A percentile compares a stretch with the other conserved stretches of the same genome.
Evolutionary conservation across 2,113 vertebrate species (phyloP).

Genomic region (Burhinus bistriatus): DNA sequence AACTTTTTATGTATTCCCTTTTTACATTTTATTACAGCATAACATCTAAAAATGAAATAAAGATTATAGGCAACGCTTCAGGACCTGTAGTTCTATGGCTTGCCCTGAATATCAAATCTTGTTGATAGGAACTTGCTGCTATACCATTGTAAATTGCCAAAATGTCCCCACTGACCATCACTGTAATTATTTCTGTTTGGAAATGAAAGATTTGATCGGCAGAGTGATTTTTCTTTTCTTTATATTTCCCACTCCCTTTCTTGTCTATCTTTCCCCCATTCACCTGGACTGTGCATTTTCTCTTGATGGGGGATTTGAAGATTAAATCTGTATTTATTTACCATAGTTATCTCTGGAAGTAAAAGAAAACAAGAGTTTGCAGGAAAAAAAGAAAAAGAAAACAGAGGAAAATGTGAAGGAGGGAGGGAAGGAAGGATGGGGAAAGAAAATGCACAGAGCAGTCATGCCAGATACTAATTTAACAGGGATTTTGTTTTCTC

Average conservation of each 20-base stretch:
- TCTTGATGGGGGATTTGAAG: slow-evolving; percentile 57
- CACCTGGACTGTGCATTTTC: slow-evolving; percentile 36
- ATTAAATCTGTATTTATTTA: slow-evolving; percentile 76
- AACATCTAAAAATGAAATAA: slow-evolving; percentile 83
- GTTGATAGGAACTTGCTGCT: slow-evolving; percentile 67
- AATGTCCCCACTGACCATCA: slow-evolving; percentile 72
- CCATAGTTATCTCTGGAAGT: slow-evolving; percentile 54
- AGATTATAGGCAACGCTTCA: slow-evolving; percentile 78
- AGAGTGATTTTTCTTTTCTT: slow-evolving; percentile 54
- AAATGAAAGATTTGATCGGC: slow-evolving; percentile 72
- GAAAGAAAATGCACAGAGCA: not conserved
- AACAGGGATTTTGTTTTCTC: not conserved
- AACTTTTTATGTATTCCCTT: slow-evolving; percentile 81
- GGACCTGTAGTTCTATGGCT: slow-evolving; percentile 69
- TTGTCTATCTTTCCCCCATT: slow-evolving; percentile 53
- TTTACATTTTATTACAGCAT: slow-evolving; percentile 81
- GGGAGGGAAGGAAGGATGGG: not conserved
- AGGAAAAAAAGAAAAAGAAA: rapidly evolving
- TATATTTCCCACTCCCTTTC: slow-evolving; percentile 37
- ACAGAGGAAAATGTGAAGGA: not conserved
- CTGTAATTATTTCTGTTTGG: slow-evolving; percentile 76
- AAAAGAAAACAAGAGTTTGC: slow-evolving; percentile 32
- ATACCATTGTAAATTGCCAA: slow-evolving; percentile 65
- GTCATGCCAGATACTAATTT: not conserved
- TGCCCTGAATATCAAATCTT: slow-evolving; percentile 76